Percentiles rank a stretch among this genome's conserved stretches.
phyloP scores from a whole-genome alignment of 2,888 invertebrate species.

The Automeris io region DNA sequence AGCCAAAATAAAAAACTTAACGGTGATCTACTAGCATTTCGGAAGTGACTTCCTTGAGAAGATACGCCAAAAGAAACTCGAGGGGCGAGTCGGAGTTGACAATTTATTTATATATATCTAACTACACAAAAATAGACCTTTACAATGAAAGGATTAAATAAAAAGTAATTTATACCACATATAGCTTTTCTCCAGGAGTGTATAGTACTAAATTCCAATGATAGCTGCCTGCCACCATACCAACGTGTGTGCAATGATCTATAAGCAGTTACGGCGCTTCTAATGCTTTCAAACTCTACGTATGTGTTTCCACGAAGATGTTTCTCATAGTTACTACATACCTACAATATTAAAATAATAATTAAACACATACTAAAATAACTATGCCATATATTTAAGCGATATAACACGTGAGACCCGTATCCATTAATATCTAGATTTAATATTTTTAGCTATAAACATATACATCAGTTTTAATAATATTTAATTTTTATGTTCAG shows the following conservation, averaged over 20 bases:
- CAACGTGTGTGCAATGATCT: slow-evolving; percentile 87
- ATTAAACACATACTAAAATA: background rate
- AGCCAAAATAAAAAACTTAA: no score
- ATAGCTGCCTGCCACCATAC: slow-evolving; percentile 90
- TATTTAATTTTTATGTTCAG: no score
- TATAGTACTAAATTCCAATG: slow-evolving; percentile 87
- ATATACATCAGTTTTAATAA: no score
- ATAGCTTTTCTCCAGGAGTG: slow-evolving; percentile 90
- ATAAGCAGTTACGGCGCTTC: slow-evolving; percentile 85
- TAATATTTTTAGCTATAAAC: background rate
- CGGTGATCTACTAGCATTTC: no score
- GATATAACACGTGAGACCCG: no score
- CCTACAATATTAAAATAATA: slow-evolving; percentile 31
- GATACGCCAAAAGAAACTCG: no score
- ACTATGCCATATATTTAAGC: no score
- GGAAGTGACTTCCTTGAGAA: no score
- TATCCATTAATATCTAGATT: no score
- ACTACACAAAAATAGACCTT: background rate
- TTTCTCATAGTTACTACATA: slow-evolving; percentile 88
- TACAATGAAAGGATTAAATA: background rate
- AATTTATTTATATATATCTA: background rate
- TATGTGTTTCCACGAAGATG: slow-evolving; percentile 95
- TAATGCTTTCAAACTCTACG: slow-evolving; percentile 81
- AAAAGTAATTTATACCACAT: slow-evolving; percentile 79
- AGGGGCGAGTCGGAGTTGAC: no score